Evolutionary conservation across 2,113 vertebrate species (phyloP).

Genomic region (Pyxicephalus adspersus): DNA sequence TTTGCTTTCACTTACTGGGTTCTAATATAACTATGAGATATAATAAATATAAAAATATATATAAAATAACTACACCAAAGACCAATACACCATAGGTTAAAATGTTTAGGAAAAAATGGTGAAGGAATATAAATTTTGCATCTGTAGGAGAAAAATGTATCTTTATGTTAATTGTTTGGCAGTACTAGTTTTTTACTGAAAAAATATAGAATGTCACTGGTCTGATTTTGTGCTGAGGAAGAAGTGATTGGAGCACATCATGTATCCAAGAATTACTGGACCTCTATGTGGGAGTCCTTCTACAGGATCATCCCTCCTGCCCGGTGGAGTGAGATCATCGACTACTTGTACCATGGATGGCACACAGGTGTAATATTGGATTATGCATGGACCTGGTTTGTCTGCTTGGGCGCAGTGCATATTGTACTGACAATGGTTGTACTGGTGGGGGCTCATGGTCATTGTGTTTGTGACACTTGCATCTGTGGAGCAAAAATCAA

Average conservation of each 20-base stretch:
- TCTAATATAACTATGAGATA: too few species aligned
- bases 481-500: too few species aligned
- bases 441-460: too few species aligned
- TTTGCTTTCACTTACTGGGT: too few species aligned
- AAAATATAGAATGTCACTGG: not conserved
- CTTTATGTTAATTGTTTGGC: not conserved
- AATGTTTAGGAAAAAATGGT: too few species aligned
- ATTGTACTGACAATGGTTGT: not conserved
- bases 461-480: too few species aligned
- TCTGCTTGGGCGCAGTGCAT: not conserved
- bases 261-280: constrained; percentile 72
- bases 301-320: constrained; percentile 73
- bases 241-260: constrained; percentile 61
- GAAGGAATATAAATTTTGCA: too few species aligned
- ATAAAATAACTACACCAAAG: too few species aligned
- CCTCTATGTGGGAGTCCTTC: constrained; percentile 74
- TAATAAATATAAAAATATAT: too few species aligned
- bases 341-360: constrained; percentile 69
- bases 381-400: constrained; percentile 66
- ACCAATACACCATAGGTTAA: too few species aligned
- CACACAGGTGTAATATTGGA: constrained; percentile 69
- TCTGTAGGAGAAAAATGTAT: not conserved
- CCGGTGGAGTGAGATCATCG: constrained; percentile 70
- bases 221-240: constrained; percentile 59
- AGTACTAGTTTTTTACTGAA: not conserved